Evolutionary conservation across 2,113 vertebrate species (phyloP), one percentile per base, ranked within the genome.

Genomic region (Willisornis vidua): DNA sequence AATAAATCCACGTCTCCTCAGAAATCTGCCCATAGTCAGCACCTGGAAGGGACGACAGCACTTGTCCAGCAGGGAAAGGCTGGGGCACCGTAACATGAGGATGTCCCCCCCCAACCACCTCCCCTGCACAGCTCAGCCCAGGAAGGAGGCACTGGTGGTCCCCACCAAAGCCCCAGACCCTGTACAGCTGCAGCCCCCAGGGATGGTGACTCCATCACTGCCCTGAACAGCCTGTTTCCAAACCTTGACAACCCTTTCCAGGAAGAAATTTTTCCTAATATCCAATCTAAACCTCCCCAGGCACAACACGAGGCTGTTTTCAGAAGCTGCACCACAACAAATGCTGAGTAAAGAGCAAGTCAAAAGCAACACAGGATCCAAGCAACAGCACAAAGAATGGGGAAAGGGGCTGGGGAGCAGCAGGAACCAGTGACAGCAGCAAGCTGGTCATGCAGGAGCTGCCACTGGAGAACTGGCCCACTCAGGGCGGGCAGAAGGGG

Each of bases 11-110:
- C 0, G 99, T 99, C 97, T 99, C 99, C 97, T 99, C 99, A 0
- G 99, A 99, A 67, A 99, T 99, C 98, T 99, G 99, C 74, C 99
- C 99, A 0, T 99, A 99, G 97, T 99, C 99, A 4, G 99, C 99
- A 33, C 99, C 99, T 99, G 97, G 0, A 14, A 55, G 72, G 63
- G 18, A 49, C 20, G 5, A 4, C 10, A 12, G 73, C 51, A 26
- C 14, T 0, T 4, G 8, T 13, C 20, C 39, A 8, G 57, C 0
- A 31, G 19, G 58, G 57, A 23, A 37, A 33, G 61, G 54, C 7
- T 37, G 33, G 19, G 14, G 58, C 54, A 8, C 33, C 43, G 2
- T 54, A 15, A 1, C 1, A 1, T 1, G 6, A 13, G 29, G 15
- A 29, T 5, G 23, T 54, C n/a, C 45, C 51, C 80, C 33, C 33